Conservation (phyloP, 2,888 invertebrate species). For the Zaprionus obscuricornis region DNA sequence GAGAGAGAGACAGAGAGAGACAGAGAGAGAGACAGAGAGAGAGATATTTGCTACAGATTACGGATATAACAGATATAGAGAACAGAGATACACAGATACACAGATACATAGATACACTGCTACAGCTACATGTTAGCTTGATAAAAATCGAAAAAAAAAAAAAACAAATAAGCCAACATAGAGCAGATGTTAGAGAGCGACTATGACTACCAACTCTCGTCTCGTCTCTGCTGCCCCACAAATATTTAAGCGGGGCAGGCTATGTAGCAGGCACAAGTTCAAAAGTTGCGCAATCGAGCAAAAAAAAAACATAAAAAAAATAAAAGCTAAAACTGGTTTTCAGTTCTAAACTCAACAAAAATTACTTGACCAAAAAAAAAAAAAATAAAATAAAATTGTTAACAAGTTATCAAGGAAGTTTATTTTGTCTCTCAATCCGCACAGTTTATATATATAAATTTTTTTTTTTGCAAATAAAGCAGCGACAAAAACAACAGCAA, state of each 20-base stretch:
- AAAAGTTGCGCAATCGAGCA: slow-evolving; percentile 64
- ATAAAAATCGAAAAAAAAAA: too few relatives aligned
- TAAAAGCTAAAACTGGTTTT: slow-evolving; percentile 53
- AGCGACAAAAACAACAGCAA: slow-evolving; percentile 19
- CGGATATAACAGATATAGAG: slow-evolving; percentile 6
- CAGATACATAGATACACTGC: slow-evolving; percentile 16
- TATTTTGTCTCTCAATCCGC: slow-evolving; percentile 44
- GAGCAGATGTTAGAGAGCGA: slow-evolving; percentile 37
- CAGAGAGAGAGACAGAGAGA: slow-evolving; percentile 12
- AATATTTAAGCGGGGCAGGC: background rate
- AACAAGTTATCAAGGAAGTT: slow-evolving; percentile 76
- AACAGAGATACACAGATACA: slow-evolving; percentile 20
- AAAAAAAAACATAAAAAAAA: slow-evolving; percentile 4
- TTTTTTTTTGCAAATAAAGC: slow-evolving; percentile 41
- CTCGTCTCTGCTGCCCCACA: background rate
- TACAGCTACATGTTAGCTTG: slow-evolving; percentile 28
- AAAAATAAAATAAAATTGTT: slow-evolving; percentile 71
- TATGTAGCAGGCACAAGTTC: slow-evolving; percentile 30
- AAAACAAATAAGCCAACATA: slow-evolving; percentile 38
- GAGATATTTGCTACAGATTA: slow-evolving; percentile 2
- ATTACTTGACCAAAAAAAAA: slow-evolving; percentile 13
- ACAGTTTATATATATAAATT: slow-evolving; percentile 4
- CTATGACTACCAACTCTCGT: background rate
- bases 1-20: slow-evolving; percentile 13
- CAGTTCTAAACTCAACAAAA: slow-evolving; percentile 57